Evolutionary conservation across 1,140 invertebrate genomes (phyloP).

Genomic region (Yoshiicerus persimilis): DNA sequence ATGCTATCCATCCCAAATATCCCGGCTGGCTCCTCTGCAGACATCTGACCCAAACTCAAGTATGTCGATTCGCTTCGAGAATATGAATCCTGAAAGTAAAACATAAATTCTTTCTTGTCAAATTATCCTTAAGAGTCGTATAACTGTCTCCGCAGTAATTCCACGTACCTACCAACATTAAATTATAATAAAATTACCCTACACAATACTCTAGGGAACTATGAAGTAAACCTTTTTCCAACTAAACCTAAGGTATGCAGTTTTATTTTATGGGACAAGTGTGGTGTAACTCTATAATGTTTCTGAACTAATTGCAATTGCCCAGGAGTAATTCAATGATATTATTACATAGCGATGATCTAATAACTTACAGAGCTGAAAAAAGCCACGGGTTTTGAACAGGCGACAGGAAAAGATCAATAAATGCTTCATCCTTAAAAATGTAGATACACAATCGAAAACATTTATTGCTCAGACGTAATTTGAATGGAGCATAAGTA

Average conservation of each 20-base stretch:
- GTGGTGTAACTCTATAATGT: too few relatives aligned
- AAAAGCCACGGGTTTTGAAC: not conserved
- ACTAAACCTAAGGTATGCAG: not conserved
- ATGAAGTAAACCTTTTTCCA: too few relatives aligned
- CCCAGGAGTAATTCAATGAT: not conserved
- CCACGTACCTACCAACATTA: not conserved
- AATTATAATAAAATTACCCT: not conserved
- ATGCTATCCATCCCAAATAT: slow-evolving; percentile 35
- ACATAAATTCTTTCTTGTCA: not conserved
- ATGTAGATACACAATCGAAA: not conserved
- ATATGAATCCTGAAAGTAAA: not conserved
- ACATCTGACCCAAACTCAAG: not conserved
- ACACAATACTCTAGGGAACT: too few relatives aligned
- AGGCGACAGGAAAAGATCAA: not conserved
- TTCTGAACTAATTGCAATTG: not conserved
- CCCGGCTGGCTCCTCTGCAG: not conserved
- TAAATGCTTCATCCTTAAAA: not conserved
- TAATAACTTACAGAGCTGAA: not conserved
- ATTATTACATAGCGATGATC: not conserved
- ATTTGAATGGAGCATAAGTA: not conserved
- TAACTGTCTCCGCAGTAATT: too few relatives aligned
- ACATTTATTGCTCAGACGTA: not conserved
- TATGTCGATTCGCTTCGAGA: not conserved
- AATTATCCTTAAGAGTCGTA: too few relatives aligned
- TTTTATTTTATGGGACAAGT: not conserved